These are phyloP conservation scores for Ptychodera flava DNA, from an alignment of 35 echinoderm and acorn worm genomes.

Conservation along the genomic window DNA sequence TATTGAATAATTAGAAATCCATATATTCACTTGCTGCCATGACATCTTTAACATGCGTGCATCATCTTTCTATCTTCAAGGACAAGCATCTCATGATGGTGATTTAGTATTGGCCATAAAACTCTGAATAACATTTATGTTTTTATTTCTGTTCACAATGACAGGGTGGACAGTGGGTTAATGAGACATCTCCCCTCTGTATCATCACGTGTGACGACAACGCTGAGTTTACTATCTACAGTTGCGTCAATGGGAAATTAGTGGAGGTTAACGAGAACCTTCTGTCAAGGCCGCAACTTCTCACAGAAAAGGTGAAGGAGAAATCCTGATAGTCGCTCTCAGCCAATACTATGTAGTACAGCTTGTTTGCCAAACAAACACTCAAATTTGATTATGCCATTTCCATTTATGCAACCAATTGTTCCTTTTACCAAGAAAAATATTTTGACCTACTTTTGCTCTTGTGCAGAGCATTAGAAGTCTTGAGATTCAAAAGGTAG, in stretches of 20 bases:
- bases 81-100: too few relatives aligned
- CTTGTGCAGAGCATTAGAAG: too few relatives aligned
- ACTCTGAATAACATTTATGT: too few relatives aligned
- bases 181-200: background rate
- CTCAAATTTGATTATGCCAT: background rate
- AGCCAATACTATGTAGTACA: too few relatives aligned
- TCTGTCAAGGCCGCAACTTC: background rate
- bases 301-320: constrained; percentile 22
- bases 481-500: too few relatives aligned
- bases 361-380: too few relatives aligned
- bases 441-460: background rate
- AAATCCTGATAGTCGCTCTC: too few relatives aligned
- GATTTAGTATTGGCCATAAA: too few relatives aligned
- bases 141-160: too few relatives aligned
- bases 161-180: constrained; percentile 20
- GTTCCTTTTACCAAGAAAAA: background rate
- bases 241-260: constrained; percentile 9
- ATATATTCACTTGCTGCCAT: too few relatives aligned
- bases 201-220: constrained; percentile 2
- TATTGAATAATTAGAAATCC: background rate
- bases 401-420: background rate
- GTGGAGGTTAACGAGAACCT: constrained; percentile 16
- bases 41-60: too few relatives aligned
- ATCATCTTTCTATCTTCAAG: too few relatives aligned
- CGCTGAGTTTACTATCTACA: constrained; percentile 14